These are phyloP conservation scores for Copidosoma floridanum DNA, from an alignment of 1,140 invertebrate species.

Conservation along the genomic window DNA sequence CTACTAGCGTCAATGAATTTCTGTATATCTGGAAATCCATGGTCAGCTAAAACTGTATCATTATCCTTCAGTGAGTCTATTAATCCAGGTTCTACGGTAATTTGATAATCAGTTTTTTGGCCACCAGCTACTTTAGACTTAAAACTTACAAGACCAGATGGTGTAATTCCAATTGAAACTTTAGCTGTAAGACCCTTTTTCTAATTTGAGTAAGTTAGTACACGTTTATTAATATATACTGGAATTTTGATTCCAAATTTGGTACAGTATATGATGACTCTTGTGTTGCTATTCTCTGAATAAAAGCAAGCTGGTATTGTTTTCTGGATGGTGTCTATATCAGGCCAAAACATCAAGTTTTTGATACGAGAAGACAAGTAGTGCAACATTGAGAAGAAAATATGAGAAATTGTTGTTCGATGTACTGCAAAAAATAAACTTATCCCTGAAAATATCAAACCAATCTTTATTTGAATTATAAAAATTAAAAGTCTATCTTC, in stretches of 20 bases:
- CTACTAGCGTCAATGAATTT: too few relatives aligned
- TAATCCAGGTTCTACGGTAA: slow-evolving; percentile 30
- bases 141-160: slow-evolving; percentile 46
- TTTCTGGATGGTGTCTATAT: not conserved
- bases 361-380: not conserved
- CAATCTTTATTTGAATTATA: not conserved
- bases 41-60: slow-evolving; percentile 30
- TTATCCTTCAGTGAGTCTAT: slow-evolving; percentile 42
- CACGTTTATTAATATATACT: too few relatives aligned
- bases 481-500: not conserved
- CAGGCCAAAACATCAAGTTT: slow-evolving; percentile 20
- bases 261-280: too few relatives aligned
- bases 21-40: slow-evolving; percentile 22
- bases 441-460: not conserved
- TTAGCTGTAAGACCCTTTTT: slow-evolving; percentile 23
- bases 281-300: not conserved
- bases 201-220: too few relatives aligned
- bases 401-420: slow-evolving; percentile 7
- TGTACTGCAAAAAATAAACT: not conserved
- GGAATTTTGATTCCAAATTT: too few relatives aligned
- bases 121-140: slow-evolving; percentile 46
- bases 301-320: slow-evolving; percentile 23
- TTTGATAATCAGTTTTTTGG: slow-evolving; percentile 16
- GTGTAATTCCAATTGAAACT: slow-evolving; percentile 40
- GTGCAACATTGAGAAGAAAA: slow-evolving; percentile 7